These are phyloP conservation scores for Vulpes lagopus DNA, from an alignment of 2,113 vertebrate genomes.

Conservation along the genomic window DNA sequence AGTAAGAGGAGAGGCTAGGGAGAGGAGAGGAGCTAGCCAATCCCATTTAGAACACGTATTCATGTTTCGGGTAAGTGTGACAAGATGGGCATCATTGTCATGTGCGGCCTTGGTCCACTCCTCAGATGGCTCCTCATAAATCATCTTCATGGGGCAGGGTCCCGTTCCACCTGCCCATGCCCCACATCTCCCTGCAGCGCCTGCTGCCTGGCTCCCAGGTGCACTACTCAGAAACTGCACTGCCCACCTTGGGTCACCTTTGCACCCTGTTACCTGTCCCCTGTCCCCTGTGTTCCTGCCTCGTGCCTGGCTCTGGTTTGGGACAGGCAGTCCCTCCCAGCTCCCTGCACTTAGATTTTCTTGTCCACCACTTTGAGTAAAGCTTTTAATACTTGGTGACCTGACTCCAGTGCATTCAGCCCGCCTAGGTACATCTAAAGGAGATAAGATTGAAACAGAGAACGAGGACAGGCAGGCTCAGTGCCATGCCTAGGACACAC, in stretches of 20 bases:
- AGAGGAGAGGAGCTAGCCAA: neutral
- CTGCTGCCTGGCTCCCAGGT: fast-evolving
- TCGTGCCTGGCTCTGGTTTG: neutral
- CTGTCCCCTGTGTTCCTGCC: neutral
- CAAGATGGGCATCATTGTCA: fast-evolving
- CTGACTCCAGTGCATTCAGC: neutral
- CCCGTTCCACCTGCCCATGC: fast-evolving
- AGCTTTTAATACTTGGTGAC: neutral
- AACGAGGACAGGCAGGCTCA: neutral
- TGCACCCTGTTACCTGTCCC: no score
- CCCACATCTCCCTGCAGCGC: fast-evolving
- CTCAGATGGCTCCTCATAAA: fast-evolving
- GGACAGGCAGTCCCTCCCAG: neutral
- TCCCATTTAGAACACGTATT: neutral
- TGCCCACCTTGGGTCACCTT: neutral
- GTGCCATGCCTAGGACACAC: neutral
- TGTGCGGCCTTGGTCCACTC: neutral
- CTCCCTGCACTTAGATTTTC: neutral
- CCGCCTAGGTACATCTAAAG: neutral
- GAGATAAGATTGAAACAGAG: neutral
- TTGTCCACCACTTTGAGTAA: neutral
- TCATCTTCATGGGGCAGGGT: fast-evolving
- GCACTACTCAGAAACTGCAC: fast-evolving
- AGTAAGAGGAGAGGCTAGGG: neutral
- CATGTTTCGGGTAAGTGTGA: neutral